phyloP scores from a whole-genome alignment of 2,797 vertebrate genomes.

The Crocodylus rhombifer region DNA sequence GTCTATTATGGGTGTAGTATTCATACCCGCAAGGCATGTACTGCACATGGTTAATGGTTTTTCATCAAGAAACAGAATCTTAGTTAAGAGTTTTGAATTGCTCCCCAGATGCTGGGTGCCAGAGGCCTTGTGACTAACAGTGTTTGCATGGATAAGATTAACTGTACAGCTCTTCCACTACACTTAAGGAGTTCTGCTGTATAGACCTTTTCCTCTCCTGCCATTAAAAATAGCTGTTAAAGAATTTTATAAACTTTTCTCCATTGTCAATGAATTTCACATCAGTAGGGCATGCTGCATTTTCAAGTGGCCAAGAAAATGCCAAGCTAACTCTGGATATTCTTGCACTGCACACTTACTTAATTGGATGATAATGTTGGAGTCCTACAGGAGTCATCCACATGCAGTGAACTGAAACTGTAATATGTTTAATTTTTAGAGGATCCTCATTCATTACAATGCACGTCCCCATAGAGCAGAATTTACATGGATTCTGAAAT shows the following conservation, averaged over 20 bases:
- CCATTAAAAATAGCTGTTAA: background rate
- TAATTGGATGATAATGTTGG: background rate
- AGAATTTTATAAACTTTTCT: background rate
- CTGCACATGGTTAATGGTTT: background rate
- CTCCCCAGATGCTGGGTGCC: background rate
- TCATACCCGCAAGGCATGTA: background rate
- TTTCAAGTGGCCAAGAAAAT: background rate
- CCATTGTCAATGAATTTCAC: background rate
- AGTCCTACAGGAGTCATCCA: background rate
- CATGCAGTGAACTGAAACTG: background rate
- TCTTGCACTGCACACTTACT: background rate
- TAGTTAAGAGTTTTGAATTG: background rate
- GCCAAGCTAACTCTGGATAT: background rate
- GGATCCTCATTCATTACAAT: background rate
- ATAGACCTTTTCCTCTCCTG: background rate
- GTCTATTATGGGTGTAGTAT: background rate
- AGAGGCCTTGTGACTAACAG: background rate
- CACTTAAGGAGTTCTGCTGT: too few relatives aligned
- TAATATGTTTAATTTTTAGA: background rate
- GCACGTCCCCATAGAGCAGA: background rate
- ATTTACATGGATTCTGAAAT: background rate
- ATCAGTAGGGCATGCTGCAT: background rate
- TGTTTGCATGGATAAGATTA: rapidly evolving
- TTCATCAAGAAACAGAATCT: background rate
- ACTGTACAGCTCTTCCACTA: background rate